phyloP scores from a whole-genome alignment of 2,797 vertebrate species.

The Anguilla megastoma region DNA sequence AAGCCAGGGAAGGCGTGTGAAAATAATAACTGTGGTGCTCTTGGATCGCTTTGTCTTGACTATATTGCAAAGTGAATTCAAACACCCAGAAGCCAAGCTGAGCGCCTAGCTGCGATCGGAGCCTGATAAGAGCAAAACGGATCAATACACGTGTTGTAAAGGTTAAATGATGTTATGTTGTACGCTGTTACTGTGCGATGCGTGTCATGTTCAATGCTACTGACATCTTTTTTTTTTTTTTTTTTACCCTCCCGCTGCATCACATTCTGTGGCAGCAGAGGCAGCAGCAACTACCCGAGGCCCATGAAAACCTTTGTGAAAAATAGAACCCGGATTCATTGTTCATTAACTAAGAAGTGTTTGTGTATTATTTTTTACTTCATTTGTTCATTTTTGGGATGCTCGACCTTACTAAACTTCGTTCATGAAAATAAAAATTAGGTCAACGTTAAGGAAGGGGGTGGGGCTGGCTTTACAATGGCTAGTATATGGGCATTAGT shows the following conservation, averaged over 20 bases:
- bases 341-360: background rate
- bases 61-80: conserved; percentile 65
- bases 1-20: conserved; percentile 38
- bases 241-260: conserved; percentile 39
- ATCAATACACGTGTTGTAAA: conserved; percentile 83
- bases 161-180: conserved; percentile 83
- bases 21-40: conserved; percentile 38
- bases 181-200: conserved; percentile 70
- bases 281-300: conserved; percentile 20
- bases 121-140: conserved; percentile 72
- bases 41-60: conserved; percentile 67
- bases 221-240: conserved; percentile 56
- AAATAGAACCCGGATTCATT: background rate
- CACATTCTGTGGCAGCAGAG: conserved; percentile 48
- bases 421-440: background rate
- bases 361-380: background rate
- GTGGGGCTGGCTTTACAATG: too few species aligned
- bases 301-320: background rate
- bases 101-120: conserved; percentile 67
- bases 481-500: too few species aligned
- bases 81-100: conserved; percentile 64
- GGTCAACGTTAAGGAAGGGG: background rate
- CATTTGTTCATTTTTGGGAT: background rate
- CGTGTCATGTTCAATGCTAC: conserved; percentile 70
- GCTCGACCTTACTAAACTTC: background rate